Base-by-base conservation (phyloP, 2,797 vertebrate genomes). In the Bovichtus diacanthus region DNA sequence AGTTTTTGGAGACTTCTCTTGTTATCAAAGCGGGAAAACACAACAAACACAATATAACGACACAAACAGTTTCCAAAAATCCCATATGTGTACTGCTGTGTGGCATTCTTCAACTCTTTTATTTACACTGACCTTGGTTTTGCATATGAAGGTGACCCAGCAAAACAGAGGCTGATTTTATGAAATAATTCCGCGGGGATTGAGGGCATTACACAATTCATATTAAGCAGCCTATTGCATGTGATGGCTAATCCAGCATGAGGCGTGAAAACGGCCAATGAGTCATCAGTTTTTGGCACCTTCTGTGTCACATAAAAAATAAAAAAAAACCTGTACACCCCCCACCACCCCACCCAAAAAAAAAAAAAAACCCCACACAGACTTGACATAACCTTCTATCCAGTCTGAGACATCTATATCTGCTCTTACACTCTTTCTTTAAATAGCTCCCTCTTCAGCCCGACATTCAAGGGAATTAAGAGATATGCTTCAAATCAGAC, bases 171-270 rank as follows among this genome's bases (percentile, higher is more conserved):
- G 77, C 78, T 55, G 70, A 66, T 76, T 91, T 88, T 74, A 70
- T 81, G 74, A 84, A 88, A 90, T 64, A 78, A 76, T 85, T 88
- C 81, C 74, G 69, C 58, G 66, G 76, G 90, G 87, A 92, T 90
- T 92, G 90, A 81, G 86, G 85, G 61, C 50, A 70, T 92, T 92
- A 87, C 88, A 80, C 87, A 92, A 89, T 85, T 91, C 84, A 73
- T 76, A 90, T 86, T 77, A 83, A 81, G 78, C 76, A 81, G 90
- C 85, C 85, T 76, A 80, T 90, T 83, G 89, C 91, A 92, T 93
- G 92, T 92, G 89, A 92, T 81, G 72, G 83, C 77, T 93, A 91
- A 94, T 91, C 93, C 90, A 53, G 58, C 10, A 23, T 44, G 70
- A 87, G 86, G 80, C 71, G 69, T 84, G 75, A 91, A 84, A 90